A percentile compares a stretch with the other conserved stretches of the same genome.
phyloP scores from a whole-genome alignment of 1,140 invertebrate genomes.

The Meteorus sp. region DNA sequence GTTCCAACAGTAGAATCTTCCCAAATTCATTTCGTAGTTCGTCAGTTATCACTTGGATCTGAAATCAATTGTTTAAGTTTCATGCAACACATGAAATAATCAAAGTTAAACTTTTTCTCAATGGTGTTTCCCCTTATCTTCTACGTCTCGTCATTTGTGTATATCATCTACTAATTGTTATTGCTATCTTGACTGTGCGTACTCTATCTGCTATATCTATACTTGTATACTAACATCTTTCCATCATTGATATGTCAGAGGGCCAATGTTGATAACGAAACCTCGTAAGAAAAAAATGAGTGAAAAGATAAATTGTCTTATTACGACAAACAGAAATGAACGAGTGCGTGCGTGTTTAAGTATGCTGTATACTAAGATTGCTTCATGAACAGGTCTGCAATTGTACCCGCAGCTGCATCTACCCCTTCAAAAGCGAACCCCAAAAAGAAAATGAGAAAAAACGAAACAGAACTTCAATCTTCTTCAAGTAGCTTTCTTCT shows the following conservation, averaged over 20 bases:
- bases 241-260: not conserved
- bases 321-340: too few species aligned
- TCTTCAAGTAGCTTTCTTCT: conserved; percentile 23
- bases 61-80: too few species aligned
- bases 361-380: not conserved
- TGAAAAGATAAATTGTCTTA: too few species aligned
- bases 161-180: conserved; percentile 33
- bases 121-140: conserved; percentile 13
- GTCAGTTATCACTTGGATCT: too few species aligned
- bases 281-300: too few species aligned
- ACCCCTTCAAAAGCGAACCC: not conserved
- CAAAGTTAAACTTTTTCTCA: conserved; percentile 5
- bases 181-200: conserved; percentile 33
- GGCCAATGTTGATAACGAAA: not conserved
- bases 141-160: conserved; percentile 28
- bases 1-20: too few species aligned
- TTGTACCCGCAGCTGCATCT: not conserved
- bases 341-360: not conserved
- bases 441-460: conserved; percentile 22
- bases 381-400: not conserved
- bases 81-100: too few species aligned
- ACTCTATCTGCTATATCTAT: conserved; percentile 20
- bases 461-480: conserved; percentile 14
- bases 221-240: conserved; percentile 23
- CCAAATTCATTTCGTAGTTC: too few species aligned